Conservation (phyloP, 2,888 invertebrate genomes). For the Anagyrus pseudococci region DNA sequence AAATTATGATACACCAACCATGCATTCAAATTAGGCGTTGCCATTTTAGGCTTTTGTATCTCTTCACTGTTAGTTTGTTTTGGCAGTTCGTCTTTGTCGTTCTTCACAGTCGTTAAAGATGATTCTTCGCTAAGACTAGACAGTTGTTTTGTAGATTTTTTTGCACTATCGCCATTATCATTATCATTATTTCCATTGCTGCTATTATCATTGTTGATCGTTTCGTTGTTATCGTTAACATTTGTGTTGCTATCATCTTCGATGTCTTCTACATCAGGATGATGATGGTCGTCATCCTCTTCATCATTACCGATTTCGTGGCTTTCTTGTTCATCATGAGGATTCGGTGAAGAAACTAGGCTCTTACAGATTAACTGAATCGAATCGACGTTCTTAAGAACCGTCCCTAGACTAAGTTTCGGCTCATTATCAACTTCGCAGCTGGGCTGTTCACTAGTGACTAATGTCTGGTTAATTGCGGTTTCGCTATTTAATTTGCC, state of each 20-base stretch:
- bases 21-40: conserved; percentile 85
- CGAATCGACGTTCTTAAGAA: conserved; percentile 65
- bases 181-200: too few species aligned
- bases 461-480: conserved; percentile 43
- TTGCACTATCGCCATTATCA: too few species aligned
- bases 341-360: conserved; percentile 56
- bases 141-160: too few species aligned
- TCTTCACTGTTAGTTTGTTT: conserved; percentile 46
- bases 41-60: conserved; percentile 68
- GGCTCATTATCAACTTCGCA: conserved; percentile 65
- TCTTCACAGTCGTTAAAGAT: conserved; percentile 42
- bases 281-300: conserved; percentile 55
- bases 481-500: conserved; percentile 66
- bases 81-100: conserved; percentile 45
- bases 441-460: conserved; percentile 66
- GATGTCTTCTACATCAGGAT: too few species aligned
- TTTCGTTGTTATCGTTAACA: not conserved
- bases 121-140: not conserved
- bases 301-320: conserved; percentile 59
- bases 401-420: conserved; percentile 84
- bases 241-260: not conserved
- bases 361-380: conserved; percentile 58
- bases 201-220: too few species aligned
- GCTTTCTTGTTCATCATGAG: too few species aligned
- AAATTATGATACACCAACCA: conserved; percentile 66